Conservation (phyloP, 2,113 vertebrate genomes). For the Rattus norvegicus region GRCr8 NC_086020.1:56633001-56633500, state of each 20-base stretch:
- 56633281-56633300: not conserved
- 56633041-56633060: not conserved
- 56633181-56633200: not conserved
- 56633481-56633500: not conserved
- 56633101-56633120: not conserved
- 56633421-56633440: not conserved
- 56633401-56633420: not conserved
- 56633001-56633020: not conserved
- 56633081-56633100: not conserved
- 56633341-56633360: slow-evolving; percentile 7
- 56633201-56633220: not conserved
- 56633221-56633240: not conserved
- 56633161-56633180: not conserved
- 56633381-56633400: not conserved
- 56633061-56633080: not conserved
- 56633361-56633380: not conserved
- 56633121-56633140: not conserved
- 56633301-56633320: not conserved
- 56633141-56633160: not conserved
- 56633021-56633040: not conserved
- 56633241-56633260: slow-evolving; percentile 8
- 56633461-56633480: not conserved
- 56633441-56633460: not conserved
- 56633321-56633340: not conserved
- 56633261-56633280: not conserved